These are phyloP conservation scores for Polypterus senegalus DNA, from an alignment of 2,113 vertebrate species.

Conservation along the genomic window DNA sequence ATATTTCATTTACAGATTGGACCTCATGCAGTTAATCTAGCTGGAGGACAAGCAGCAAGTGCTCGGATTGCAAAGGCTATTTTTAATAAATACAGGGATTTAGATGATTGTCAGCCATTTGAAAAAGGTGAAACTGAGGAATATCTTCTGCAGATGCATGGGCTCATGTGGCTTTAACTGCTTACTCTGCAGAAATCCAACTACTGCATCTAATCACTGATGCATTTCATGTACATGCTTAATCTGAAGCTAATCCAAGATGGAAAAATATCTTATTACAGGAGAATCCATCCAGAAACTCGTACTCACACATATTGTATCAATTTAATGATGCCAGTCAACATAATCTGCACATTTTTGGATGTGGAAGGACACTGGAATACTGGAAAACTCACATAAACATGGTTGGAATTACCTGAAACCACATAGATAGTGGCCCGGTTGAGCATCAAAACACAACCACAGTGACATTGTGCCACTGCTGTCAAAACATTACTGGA, in stretches of 20 bases:
- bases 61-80: conserved; percentile 45
- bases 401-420: too few relatives aligned
- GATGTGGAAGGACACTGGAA: too few relatives aligned
- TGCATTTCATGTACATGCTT: neutral
- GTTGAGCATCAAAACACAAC: too few relatives aligned
- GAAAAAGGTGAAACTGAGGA: conserved; percentile 29
- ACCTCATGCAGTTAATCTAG: conserved; percentile 59
- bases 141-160: conserved; percentile 51
- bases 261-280: neutral
- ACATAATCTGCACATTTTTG: too few relatives aligned
- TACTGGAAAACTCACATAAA: too few relatives aligned
- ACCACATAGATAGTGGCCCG: too few relatives aligned
- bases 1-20: conserved; percentile 35
- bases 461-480: too few relatives aligned
- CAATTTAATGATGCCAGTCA: neutral
- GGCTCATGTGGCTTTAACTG: conserved; percentile 43
- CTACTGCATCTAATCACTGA: too few relatives aligned
- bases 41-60: conserved; percentile 55
- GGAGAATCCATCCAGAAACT: neutral
- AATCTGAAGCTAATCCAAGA: neutral
- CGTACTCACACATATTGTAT: neutral
- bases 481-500: too few relatives aligned
- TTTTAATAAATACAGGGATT: conserved; percentile 8
- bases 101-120: too few relatives aligned
- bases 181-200: neutral